phyloP scores from a whole-genome alignment of 2,888 invertebrate genomes.

The Uropetala carovei region DNA sequence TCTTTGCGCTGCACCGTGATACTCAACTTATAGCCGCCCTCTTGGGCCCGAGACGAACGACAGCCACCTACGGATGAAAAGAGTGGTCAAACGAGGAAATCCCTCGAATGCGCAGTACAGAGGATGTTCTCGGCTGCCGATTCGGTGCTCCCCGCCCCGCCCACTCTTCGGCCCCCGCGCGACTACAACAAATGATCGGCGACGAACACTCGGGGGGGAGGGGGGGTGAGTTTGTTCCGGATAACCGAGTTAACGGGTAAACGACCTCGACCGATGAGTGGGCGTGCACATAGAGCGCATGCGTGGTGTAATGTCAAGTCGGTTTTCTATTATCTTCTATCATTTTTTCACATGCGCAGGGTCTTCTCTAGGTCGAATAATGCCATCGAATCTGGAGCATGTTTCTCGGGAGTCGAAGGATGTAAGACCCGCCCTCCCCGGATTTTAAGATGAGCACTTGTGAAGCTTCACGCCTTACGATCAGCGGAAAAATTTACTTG shows the following conservation, averaged over 20 bases:
- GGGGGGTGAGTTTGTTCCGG: slow-evolving; percentile 8
- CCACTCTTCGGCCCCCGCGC: not conserved
- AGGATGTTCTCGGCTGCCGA: too few species aligned
- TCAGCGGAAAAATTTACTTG: too few species aligned
- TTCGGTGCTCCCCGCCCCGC: not conserved
- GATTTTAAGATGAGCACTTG: too few species aligned
- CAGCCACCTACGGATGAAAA: too few species aligned
- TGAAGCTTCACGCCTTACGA: too few species aligned
- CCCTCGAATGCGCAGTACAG: too few species aligned
- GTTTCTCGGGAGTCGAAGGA: too few species aligned
- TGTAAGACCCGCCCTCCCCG: too few species aligned
- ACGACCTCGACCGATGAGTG: slow-evolving; percentile 48
- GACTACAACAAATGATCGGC: not conserved
- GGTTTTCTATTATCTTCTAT: slow-evolving; percentile 26
- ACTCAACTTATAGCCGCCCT: too few species aligned
- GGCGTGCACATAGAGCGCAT: slow-evolving; percentile 56
- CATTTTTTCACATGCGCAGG: not conserved
- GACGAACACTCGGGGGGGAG: not conserved
- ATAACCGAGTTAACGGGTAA: slow-evolving; percentile 45
- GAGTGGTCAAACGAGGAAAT: too few species aligned
- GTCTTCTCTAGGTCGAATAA: not conserved
- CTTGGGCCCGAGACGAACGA: too few species aligned
- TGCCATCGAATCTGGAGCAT: not conserved
- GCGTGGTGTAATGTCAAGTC: slow-evolving; percentile 34
- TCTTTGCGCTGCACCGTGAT: too few species aligned